Base-by-base conservation (phyloP, 2,888 invertebrate genomes). In the Drosophila cracens region DNA sequence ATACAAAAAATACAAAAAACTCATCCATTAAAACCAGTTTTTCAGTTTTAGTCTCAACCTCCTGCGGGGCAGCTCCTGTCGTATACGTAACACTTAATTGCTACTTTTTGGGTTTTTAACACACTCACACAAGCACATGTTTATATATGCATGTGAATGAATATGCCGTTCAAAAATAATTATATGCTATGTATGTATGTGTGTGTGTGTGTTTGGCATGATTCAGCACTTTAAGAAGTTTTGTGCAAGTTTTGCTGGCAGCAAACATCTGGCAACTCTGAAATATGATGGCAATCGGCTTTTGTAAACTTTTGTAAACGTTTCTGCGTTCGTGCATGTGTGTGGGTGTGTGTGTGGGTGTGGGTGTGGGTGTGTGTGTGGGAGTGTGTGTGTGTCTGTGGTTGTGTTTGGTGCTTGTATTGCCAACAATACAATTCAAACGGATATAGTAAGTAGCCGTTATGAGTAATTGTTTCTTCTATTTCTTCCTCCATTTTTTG, bases 81-180 rank as follows among this genome's bases (percentile, higher is more conserved):
- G 84, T 81, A 82, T 82, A 79, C 82, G 79, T 84, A 81, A 70
- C 67, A 70, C 64, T 83, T 82, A 83, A 84, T 84, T 83, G 82
- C 77, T 70, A 71, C 70, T 81, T 79, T 72, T 60, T 62, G 60
- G 62, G 59, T 61, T 38, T 54, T 40, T 57, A 60, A 36, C 43
- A 59, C 36, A 66, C 43, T 46, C 27, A 21, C 34, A 31, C 49
- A n/a, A 29, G 10, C 40, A 25, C 5, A 18, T 29, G 21, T 3
- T 11, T 2, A 29, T 29, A 34, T 31, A 16, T 60, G 29, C 52
- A 25, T 76, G 11, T 40, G 27, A 63, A 25, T 57, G 54, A 46
- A 70, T 61, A 64, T 78, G 70, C 63, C 33, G 27, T 61, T 76
- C 68, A 73, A 70, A 71, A 76, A 73, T 80, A 81, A 80, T 82